These are phyloP conservation scores for Onychomys arenicola DNA, from an alignment of 2,797 vertebrate species.

Conservation along the genomic window DNA sequence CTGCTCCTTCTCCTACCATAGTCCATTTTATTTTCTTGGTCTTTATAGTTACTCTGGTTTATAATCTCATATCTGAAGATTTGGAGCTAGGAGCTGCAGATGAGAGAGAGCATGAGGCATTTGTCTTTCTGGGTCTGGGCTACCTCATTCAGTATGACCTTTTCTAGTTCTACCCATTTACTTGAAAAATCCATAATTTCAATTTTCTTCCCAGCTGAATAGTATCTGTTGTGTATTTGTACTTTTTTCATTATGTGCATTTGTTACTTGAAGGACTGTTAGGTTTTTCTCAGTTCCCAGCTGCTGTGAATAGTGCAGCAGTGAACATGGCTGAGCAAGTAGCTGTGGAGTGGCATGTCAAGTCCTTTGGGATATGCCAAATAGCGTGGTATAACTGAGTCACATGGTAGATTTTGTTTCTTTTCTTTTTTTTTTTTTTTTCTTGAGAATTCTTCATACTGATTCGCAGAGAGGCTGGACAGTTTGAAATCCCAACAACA, in stretches of 20 bases:
- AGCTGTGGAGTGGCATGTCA: neutral
- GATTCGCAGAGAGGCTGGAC: neutral
- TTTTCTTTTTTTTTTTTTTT: too few relatives aligned
- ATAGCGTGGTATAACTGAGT: neutral
- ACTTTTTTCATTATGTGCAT: too few relatives aligned
- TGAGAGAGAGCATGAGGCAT: neutral
- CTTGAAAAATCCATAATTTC: neutral
- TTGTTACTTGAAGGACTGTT: neutral
- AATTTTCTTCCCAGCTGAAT: neutral
- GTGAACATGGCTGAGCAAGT: neutral
- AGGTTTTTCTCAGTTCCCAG: neutral
- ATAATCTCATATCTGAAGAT: neutral
- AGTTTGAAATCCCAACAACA: neutral
- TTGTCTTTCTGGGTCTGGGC: neutral
- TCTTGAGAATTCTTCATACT: neutral
- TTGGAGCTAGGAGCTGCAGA: neutral
- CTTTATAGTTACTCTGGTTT: neutral
- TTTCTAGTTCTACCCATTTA: neutral
- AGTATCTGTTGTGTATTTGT: neutral
- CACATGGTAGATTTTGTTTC: neutral
- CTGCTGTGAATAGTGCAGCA: neutral
- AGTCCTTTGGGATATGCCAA: neutral
- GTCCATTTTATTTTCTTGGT: neutral
- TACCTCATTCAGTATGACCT: neutral
- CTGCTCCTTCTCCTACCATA: neutral